These are phyloP conservation scores for Gibbula magus DNA, from an alignment of 2,888 invertebrate genomes.

Conservation along the genomic window DNA sequence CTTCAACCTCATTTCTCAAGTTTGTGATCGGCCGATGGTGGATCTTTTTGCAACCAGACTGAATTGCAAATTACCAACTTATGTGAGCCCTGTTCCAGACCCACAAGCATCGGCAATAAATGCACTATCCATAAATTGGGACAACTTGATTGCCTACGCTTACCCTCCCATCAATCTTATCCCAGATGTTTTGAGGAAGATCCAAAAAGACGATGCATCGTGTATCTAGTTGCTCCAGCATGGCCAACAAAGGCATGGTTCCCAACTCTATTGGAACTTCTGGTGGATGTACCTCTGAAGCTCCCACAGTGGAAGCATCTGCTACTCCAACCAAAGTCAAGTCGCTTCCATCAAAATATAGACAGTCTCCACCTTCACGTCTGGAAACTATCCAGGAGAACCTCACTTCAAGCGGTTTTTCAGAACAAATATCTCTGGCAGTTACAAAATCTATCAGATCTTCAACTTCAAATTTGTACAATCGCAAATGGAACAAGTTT, in stretches of 20 bases:
- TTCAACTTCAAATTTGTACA: not conserved
- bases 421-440: not conserved
- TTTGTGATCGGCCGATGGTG: not conserved
- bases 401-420: not conserved
- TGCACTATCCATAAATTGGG: no score
- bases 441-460: not conserved
- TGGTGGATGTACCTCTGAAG: not conserved
- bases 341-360: not conserved
- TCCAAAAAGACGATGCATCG: no score
- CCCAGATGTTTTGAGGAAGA: no score
- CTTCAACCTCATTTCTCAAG: not conserved
- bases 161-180: no score
- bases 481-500: not conserved
- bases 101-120: no score
- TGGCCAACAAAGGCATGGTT: no score
- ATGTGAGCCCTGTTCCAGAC: not conserved
- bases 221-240: no score
- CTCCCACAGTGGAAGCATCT: not conserved
- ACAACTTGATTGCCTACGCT: no score
- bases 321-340: not conserved
- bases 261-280: no score
- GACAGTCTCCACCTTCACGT: not conserved
- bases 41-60: slow-evolving; percentile 1
- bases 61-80: not conserved
- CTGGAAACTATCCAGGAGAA: not conserved